These are phyloP conservation scores for Venustaconcha ellipsiformis DNA, from an alignment of 1,140 invertebrate species.

Conservation along the genomic window DNA sequence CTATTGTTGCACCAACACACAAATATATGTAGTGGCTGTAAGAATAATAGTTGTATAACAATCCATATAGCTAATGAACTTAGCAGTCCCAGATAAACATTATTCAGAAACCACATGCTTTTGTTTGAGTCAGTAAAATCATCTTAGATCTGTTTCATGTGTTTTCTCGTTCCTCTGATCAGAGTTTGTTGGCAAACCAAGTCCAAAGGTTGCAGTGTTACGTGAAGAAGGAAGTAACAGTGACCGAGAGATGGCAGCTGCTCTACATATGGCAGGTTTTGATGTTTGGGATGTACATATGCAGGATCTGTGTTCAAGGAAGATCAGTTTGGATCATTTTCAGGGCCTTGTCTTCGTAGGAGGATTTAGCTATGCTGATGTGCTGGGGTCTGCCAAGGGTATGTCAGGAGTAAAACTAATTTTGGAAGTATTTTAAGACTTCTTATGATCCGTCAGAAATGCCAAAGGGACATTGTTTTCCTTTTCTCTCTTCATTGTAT, in stretches of 20 bases:
- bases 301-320: conserved; percentile 62
- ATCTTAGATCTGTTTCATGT: no score
- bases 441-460: neutral
- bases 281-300: conserved; percentile 72
- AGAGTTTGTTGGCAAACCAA: conserved; percentile 36
- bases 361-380: conserved; percentile 98
- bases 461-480: neutral
- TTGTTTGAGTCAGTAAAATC: no score
- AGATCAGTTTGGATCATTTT: conserved; percentile 82
- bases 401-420: neutral
- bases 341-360: conserved; percentile 94
- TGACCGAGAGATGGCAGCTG: conserved; percentile 97
- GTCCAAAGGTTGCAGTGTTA: conserved; percentile 84
- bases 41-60: no score
- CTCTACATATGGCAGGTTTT: conserved; percentile 91
- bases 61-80: no score
- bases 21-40: no score
- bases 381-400: conserved; percentile 94
- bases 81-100: no score
- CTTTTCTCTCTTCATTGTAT: neutral
- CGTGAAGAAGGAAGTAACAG: conserved; percentile 98
- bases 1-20: no score
- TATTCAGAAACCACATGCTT: no score
- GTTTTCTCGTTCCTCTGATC: neutral
- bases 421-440: neutral